Evolutionary conservation across 2,888 invertebrate species (phyloP), one percentile per base, ranked within the genome.

Genomic region (Arctia plantaginis): DNA sequence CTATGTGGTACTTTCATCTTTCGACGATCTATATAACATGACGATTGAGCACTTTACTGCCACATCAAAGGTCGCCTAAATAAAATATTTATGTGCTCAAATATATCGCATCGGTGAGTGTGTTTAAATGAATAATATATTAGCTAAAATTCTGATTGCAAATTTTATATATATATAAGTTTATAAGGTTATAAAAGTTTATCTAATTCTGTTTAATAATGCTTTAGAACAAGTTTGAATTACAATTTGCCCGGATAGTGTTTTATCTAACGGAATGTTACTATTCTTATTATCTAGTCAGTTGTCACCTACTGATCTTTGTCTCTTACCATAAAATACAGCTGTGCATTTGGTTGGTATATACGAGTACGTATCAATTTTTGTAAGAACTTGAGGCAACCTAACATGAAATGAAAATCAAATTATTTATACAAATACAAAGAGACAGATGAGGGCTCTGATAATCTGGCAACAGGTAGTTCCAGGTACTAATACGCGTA

Each of bases 251-350:
- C n/a, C 13, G 30, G 59, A 62, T 30, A 59, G 23, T 10, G 59
- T n/a, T 27, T 59, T 59, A 62, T 62, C 59, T 30, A 27, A 10
- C 13, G 59, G 59, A 62, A 62, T 62, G 7, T 62, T 27, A 62
- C 15, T 15, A 62, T 62, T 15, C 27, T 27, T 30, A 30, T 30
- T 30, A 62, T 62, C 59, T 30, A 7, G 59, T 30, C 59, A 62
- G 59, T 62, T 62, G 59, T 62, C 30, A 27, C 59, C 59, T 30
- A 30, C 59, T 62, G 59, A 62, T 30, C 59, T 30, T 62, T 62
- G 59, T 62, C 15, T 62, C 30, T 62, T 15, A 62, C 30, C 27
- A 30, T 27, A n/a, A 27, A 59, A 59, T 62, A 59, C 27, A 27
- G 8, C 13, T 59, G 59, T 27, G 59, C 27, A 59, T 59, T 59